These are phyloP conservation scores for Thalassarche chlororhynchos DNA, from an alignment of 2,113 vertebrate genomes.

Conservation along the genomic window DNA sequence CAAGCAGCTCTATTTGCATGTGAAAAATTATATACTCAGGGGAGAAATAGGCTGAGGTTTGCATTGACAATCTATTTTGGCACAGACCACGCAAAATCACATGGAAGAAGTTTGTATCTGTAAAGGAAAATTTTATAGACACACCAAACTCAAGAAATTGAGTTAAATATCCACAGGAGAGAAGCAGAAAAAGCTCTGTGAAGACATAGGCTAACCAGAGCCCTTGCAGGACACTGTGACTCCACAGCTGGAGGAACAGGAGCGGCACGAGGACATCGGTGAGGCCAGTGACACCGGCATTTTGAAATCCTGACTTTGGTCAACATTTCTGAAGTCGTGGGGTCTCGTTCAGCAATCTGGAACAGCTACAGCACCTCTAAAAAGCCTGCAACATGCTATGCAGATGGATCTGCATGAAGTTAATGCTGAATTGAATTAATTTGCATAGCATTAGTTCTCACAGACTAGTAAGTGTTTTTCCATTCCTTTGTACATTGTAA, in stretches of 20 bases:
- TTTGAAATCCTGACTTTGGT: constrained; percentile 10
- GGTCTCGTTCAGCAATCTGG: constrained; percentile 39
- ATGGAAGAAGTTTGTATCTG: constrained; percentile 11
- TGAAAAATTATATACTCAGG: background rate
- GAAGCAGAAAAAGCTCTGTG: background rate
- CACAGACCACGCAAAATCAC: background rate
- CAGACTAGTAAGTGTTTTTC: constrained; percentile 64
- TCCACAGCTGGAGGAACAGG: background rate
- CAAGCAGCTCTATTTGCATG: constrained; percentile 38
- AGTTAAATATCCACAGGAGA: background rate
- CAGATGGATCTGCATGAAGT: constrained; percentile 68
- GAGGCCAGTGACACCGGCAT: background rate
- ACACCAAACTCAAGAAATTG: background rate
- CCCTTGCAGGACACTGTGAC: background rate
- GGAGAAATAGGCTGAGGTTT: constrained; percentile 22
- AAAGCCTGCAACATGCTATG: constrained; percentile 54
- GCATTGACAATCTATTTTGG: constrained; percentile 28
- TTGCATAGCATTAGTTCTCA: constrained; percentile 69
- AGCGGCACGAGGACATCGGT: accelerated
- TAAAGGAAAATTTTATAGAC: constrained; percentile 10
- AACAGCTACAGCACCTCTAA: constrained; percentile 46
- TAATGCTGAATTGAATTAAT: constrained; percentile 69
- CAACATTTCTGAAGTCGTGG: background rate
- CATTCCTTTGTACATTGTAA: constrained; percentile 56
- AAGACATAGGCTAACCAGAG: background rate